These are phyloP conservation scores for Aphodius sticticus DNA, from an alignment of 2,888 invertebrate genomes.

Conservation along the genomic window DNA sequence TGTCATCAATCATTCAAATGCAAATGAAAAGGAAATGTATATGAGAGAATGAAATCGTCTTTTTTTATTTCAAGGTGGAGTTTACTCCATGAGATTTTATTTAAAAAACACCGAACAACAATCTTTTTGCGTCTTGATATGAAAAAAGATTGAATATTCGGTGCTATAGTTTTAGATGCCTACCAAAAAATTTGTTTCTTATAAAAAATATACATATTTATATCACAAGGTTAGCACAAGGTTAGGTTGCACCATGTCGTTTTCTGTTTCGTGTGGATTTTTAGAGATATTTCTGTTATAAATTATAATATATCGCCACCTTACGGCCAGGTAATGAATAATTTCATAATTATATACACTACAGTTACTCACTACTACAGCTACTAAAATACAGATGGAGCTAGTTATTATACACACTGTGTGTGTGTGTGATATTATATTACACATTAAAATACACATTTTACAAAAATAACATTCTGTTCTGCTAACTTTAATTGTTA, in stretches of 20 bases:
- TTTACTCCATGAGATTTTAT: slow-evolving; percentile 58
- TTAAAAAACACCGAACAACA: slow-evolving; percentile 40
- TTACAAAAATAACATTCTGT: too few relatives aligned
- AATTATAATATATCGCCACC: too few relatives aligned
- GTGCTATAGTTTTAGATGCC: background rate
- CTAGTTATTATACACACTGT: too few relatives aligned
- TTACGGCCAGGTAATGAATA: too few relatives aligned
- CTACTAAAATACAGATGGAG: too few relatives aligned
- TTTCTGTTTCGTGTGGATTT: background rate
- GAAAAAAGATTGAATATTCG: background rate
- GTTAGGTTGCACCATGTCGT: background rate
- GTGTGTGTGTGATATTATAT: too few relatives aligned
- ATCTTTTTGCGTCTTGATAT: background rate
- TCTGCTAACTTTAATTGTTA: too few relatives aligned
- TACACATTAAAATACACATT: too few relatives aligned
- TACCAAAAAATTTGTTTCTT: background rate
- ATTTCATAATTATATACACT: too few relatives aligned
- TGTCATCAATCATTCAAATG: slow-evolving; percentile 50
- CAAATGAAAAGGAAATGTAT: slow-evolving; percentile 38
- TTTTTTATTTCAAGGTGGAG: slow-evolving; percentile 58
- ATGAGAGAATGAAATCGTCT: background rate
- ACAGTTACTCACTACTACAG: too few relatives aligned
- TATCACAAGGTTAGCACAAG: background rate
- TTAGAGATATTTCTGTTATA: too few relatives aligned
- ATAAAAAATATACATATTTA: slow-evolving; percentile 14